Base-by-base conservation (phyloP, 37 sponge, comb jelly and placozoan genomes). In the Halichondria panicea region DNA sequence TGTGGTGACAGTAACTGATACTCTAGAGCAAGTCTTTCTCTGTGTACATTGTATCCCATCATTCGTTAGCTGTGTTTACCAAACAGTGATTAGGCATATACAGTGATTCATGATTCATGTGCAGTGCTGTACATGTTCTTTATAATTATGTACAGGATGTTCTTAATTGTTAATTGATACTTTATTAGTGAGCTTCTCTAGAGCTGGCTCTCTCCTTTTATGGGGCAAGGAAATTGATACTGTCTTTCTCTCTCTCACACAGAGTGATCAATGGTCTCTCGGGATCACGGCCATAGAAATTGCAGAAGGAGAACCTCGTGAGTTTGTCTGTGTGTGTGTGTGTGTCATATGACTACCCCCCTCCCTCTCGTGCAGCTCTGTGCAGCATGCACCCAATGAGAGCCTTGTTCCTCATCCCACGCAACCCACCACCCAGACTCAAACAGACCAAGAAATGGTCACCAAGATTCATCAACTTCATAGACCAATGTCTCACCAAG, bases 311-410 rank as follows among this genome's bases (percentile, higher is more conserved):
- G 91, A 94, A 62, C 95, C 95, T 18, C 97, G 93, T 88, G 52
- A 81, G 79, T 80, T 24, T 48, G 50, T 48, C 13, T 48, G 13
- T 13, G 50, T 48, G 13, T 48, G 50, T 48, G 50, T 48, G 31
- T 19, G 4, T 46, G 7, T 42, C n/a, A 52, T 63, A 35, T 31
- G 36, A 48, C 15, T 45, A 15, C 19, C 72, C n/a, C 56, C 5
- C 56, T 27, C 53, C 32, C 71, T 46, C 54, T 70, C 68, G 1
- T 21, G 19, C 68, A 93, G 94, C 98, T 43, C 87, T 97, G 55
- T 97, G 96, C 35, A 91, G 85, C 54, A 95, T 97, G 93, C 98
- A 97, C 65, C 98, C 98, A 0, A 97, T 97, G 98, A 72, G 98
- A 50, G 98, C 98, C 3, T 79, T 97, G 25, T 97, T 97, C 70